Percentiles rank a stretch among this genome's conserved stretches.
Conservation (phyloP, 2,797 vertebrate genomes). For the Parambassis ranga region DNA sequence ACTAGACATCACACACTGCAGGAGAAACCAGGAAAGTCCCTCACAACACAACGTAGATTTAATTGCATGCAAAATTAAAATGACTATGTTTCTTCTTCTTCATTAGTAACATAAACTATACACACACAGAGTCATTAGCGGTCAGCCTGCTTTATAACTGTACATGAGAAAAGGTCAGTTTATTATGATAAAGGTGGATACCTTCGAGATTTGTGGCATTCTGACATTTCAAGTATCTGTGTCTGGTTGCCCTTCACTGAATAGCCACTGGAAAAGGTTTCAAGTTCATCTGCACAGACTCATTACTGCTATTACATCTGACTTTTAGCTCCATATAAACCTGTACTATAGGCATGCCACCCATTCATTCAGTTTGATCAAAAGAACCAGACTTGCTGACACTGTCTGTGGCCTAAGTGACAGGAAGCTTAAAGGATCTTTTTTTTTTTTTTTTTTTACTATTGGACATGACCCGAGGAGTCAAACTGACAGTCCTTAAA, state of each 20-base stretch:
- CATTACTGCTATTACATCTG: neutral
- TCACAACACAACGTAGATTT: too few species aligned
- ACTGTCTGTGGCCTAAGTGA: neutral
- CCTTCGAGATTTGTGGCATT: neutral
- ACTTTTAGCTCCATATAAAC: neutral
- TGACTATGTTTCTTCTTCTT: too few species aligned
- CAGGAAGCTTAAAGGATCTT: neutral
- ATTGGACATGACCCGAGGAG: too few species aligned
- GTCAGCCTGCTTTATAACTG: neutral
- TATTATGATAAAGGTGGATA: neutral
- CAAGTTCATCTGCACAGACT: neutral
- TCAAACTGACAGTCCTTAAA: too few species aligned
- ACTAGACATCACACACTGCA: too few species aligned
- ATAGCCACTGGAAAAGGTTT: neutral
- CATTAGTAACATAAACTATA: neutral
- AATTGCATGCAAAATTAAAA: too few species aligned
- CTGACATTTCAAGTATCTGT: neutral
- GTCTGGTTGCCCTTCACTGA: neutral
- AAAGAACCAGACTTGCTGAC: neutral
- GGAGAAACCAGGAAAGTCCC: too few species aligned
- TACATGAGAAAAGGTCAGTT: neutral
- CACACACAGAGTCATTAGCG: neutral
- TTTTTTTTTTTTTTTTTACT: neutral
- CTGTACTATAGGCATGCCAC: neutral
- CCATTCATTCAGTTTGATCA: neutral